phyloP scores from a whole-genome alignment of 2,888 invertebrate species.

The Seladonia tumulorum region DNA sequence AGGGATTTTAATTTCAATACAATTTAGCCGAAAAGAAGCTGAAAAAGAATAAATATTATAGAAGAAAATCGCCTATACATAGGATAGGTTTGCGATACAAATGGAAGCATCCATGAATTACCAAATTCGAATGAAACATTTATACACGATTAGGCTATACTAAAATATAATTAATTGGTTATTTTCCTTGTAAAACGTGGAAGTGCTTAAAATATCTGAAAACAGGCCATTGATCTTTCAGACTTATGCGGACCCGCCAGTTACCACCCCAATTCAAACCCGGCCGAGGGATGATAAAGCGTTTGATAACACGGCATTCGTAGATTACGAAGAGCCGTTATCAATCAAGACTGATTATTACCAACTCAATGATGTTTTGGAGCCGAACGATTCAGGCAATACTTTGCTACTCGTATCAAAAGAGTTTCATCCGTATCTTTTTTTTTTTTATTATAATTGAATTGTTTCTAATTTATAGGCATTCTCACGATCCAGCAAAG shows the following conservation, averaged over 20 bases:
- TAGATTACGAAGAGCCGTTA: slow-evolving; percentile 93
- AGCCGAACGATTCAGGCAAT: slow-evolving; percentile 79
- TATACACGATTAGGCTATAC: neutral
- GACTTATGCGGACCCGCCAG: slow-evolving; percentile 81
- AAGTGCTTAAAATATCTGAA: slow-evolving; percentile 55
- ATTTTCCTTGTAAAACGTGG: neutral
- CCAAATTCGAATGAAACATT: neutral
- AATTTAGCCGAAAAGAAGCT: neutral
- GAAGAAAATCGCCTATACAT: neutral
- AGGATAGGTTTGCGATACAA: neutral
- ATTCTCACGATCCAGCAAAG: slow-evolving; percentile 74
- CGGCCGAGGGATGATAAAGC: slow-evolving; percentile 82
- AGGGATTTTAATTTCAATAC: neutral
- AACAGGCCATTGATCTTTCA: slow-evolving; percentile 68
- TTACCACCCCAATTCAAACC: slow-evolving; percentile 74
- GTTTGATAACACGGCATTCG: slow-evolving; percentile 91
- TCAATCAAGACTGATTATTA: slow-evolving; percentile 90
- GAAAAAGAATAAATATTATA: neutral
- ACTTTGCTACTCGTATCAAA: neutral
- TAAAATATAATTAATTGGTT: neutral
- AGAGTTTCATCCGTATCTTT: neutral
- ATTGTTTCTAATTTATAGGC: slow-evolving; percentile 65
- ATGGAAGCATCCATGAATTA: slow-evolving; percentile 10
- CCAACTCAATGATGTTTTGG: slow-evolving; percentile 86
- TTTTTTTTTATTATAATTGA: neutral